Evolutionary conservation across 2,113 vertebrate species (phyloP).

Genomic region (Aldabrachelys gigantea): DNA sequence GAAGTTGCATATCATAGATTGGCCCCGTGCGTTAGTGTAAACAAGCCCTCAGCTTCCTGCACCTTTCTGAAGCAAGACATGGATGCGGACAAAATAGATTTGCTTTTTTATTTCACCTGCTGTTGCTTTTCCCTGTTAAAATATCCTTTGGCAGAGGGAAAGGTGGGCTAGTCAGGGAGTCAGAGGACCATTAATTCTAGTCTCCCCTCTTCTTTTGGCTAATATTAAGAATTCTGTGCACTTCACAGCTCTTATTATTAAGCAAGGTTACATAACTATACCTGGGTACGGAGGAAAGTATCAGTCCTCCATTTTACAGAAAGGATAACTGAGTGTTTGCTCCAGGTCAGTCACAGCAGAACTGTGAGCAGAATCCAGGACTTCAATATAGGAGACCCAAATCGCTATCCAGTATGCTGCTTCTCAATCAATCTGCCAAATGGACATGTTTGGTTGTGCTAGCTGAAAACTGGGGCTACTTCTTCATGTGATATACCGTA

Average conservation of each 20-base stretch:
- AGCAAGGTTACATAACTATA: neutral
- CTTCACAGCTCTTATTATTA: conserved; percentile 19
- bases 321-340: neutral
- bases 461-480: neutral
- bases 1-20: no score
- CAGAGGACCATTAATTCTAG: no score
- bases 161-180: neutral
- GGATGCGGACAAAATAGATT: neutral
- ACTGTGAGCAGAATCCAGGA: neutral
- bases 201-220: no score
- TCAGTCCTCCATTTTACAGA: neutral
- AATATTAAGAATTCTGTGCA: neutral
- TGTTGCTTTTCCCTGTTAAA: neutral
- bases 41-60: neutral
- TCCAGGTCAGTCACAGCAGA: neutral
- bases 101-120: conserved; percentile 1
- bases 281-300: neutral
- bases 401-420: neutral
- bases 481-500: neutral
- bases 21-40: no score
- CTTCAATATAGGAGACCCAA: neutral
- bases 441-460: neutral
- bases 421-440: neutral
- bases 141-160: conserved; percentile 11
- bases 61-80: neutral